Evolutionary conservation across 2,113 vertebrate genomes (phyloP), one percentile per base, ranked within the genome.

Genomic region (Mola mola): DNA sequence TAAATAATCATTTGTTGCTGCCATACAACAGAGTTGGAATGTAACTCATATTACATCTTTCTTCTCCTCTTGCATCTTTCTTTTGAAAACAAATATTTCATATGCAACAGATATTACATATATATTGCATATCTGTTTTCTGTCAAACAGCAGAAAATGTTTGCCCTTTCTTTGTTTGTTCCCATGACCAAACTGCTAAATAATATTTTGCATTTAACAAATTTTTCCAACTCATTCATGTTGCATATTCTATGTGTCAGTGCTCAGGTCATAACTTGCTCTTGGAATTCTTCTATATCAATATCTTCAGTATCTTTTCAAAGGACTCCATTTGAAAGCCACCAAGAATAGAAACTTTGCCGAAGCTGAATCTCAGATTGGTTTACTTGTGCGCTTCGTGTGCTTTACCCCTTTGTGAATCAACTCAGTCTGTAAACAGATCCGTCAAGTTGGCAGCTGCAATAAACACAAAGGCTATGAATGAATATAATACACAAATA

Each of bases 401-500:
- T 31, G 44, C 12, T 24, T 65, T 24, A 58, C 11, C 46, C 6
- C 13, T 21, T 5, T 50, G 21, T 46, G 17, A 31, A 52, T 66
- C 41, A 38, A 11, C 22, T 50, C 3, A n/a, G 15, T 38, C 51
- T 33, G 33, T 59, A 43, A 66, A 58, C 7, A 48, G n/a, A 49
- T 40, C 22, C 33, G 61, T 48, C 40, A 55, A 44, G 42, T 49
- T 62, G 33, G 46, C 50, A 40, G 40, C 6, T 70, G 25, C 20
- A 62, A 33, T 4, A 15, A 47, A 57, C 55, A 57, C 20, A 26
- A 16, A 52, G 49, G 40, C 8, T 26, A 9, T 65, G 55, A 68
- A 72, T 63, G 52, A 65, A 62, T 61, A 38, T 61, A 58, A 49
- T 62, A 25, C 24, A 64, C 9, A 66, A 65, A 59, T 72, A 43